Conservation (phyloP, 2,797 vertebrate species). For the Paguma larvata region DNA sequence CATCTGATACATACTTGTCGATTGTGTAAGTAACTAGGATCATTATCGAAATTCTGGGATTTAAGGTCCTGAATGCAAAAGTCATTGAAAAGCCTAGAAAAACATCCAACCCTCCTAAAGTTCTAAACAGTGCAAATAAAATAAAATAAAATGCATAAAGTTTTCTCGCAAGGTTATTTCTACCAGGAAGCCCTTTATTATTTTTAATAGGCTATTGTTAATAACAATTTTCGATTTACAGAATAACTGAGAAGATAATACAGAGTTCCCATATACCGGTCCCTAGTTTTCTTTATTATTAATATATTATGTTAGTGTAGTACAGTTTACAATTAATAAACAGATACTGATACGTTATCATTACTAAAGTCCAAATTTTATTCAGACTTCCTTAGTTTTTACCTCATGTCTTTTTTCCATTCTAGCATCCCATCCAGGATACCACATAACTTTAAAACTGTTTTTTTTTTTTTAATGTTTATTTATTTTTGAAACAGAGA, state of each 20-base stretch:
- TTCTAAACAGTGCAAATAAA: constrained; percentile 27
- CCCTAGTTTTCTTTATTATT: background rate
- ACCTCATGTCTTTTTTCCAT: background rate
- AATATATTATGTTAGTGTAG: background rate
- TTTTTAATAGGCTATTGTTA: background rate
- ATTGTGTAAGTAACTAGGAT: constrained; percentile 41
- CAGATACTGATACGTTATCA: background rate
- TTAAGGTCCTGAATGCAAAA: constrained; percentile 9
- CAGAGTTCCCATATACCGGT: background rate
- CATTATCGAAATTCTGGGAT: background rate
- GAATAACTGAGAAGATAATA: constrained; percentile 2
- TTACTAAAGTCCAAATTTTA: background rate
- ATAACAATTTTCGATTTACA: constrained; percentile 5
- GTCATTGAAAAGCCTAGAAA: constrained; percentile 28
- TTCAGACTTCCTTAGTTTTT: constrained; percentile 35
- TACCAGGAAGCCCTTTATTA: background rate
- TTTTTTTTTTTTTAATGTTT: too few relatives aligned
- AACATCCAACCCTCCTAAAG: background rate
- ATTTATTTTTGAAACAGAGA: too few relatives aligned
- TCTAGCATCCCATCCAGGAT: background rate
- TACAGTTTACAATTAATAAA: background rate
- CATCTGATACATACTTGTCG: background rate
- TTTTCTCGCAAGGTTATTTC: background rate
- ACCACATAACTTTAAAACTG: too few relatives aligned
- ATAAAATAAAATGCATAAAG: background rate